A percentile compares a stretch with the other conserved stretches of the same genome.
Evolutionary conservation across 2,797 vertebrate genomes (phyloP).

Genomic region (Falco rusticolus): DNA sequence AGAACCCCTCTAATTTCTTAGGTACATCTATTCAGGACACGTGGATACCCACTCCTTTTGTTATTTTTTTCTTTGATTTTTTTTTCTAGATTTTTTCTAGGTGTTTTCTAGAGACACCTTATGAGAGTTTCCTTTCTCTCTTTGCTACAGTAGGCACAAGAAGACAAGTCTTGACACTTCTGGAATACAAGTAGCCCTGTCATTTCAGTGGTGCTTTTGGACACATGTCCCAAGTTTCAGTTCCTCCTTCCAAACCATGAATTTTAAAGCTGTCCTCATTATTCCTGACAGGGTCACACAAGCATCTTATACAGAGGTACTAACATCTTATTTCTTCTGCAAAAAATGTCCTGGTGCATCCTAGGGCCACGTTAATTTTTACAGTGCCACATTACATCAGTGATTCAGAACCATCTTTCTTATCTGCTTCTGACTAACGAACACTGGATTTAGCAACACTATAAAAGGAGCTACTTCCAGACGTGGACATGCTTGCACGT

Average conservation of each 20-base stretch:
- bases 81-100: no score
- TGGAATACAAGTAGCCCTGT: neutral
- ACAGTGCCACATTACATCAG: neutral
- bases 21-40: neutral
- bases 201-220: neutral
- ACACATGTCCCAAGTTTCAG: neutral
- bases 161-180: neutral
- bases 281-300: neutral
- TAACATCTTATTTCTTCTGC: neutral
- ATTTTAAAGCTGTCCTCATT: neutral
- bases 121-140: neutral
- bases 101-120: neutral
- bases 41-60: neutral
- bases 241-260: neutral
- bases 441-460: neutral
- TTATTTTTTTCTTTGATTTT: neutral
- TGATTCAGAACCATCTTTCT: neutral
- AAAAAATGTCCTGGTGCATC: neutral
- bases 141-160: neutral
- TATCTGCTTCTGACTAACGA: neutral
- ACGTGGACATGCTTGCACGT: rapidly evolving
- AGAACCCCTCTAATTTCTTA: neutral
- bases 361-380: neutral
- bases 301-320: neutral
- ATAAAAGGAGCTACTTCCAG: neutral